A percentile compares a stretch with the other conserved stretches of the same genome.
phyloP scores from a whole-genome alignment of 2,888 invertebrate species.

The Paralinhomoeus sp. region DNA sequence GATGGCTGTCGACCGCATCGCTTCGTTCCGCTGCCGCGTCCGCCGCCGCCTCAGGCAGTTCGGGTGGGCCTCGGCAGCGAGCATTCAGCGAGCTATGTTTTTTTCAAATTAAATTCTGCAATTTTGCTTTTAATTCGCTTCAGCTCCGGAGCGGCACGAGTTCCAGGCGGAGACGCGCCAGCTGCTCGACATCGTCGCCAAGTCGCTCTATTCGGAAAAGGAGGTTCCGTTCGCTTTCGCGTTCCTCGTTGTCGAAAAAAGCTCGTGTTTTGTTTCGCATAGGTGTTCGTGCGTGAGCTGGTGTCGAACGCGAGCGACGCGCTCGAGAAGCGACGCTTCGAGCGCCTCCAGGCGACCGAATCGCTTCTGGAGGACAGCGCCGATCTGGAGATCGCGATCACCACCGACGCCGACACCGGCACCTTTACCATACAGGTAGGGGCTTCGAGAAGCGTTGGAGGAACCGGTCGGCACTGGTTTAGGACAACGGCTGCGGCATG shows the following conservation, averaged over 20 bases:
- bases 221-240: conserved; percentile 38
- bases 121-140: not conserved
- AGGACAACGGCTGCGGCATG: conserved; percentile 88
- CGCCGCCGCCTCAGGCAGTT: no score
- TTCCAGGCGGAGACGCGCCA: conserved; percentile 91
- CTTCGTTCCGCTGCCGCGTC: no score
- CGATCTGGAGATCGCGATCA: conserved; percentile 60
- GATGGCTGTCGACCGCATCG: no score
- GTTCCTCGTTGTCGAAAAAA: no score
- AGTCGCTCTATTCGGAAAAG: conserved; percentile 85
- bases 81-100: no score
- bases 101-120: not conserved
- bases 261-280: no score
- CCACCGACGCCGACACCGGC: conserved; percentile 60
- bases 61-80: no score
- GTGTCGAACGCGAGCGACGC: conserved; percentile 95
- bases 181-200: conserved; percentile 83
- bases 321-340: conserved; percentile 73
- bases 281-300: conserved; percentile 80
- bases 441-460: no score
- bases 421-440: conserved; percentile 61
- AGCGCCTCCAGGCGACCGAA: no score
- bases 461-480: conserved; percentile 2
- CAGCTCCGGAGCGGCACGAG: conserved; percentile 42
- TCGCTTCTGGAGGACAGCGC: conserved; percentile 35